phyloP scores from a whole-genome alignment of 2,888 invertebrate species.

The Tetragnatha montana region DNA sequence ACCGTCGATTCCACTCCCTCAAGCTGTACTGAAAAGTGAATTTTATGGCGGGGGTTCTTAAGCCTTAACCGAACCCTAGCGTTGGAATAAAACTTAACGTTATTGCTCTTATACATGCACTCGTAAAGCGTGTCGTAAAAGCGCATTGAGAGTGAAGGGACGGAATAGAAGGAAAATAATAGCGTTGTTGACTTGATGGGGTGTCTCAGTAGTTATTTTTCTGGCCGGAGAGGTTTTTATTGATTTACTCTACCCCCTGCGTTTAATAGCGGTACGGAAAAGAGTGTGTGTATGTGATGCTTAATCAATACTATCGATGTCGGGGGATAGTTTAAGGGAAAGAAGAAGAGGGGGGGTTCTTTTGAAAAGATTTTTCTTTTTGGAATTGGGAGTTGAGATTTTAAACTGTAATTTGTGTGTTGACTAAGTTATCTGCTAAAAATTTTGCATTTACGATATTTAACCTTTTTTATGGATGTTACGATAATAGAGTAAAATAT shows the following conservation, averaged over 20 bases:
- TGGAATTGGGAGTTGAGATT: too few relatives aligned
- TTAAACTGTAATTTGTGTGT: too few relatives aligned
- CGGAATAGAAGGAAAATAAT: background rate
- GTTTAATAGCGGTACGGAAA: background rate
- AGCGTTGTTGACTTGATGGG: conserved; percentile 11
- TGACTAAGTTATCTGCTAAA: too few relatives aligned
- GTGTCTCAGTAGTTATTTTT: conserved; percentile 21
- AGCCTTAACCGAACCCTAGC: conserved; percentile 26
- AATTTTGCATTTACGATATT: too few relatives aligned
- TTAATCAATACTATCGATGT: background rate
- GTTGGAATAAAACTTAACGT: conserved; percentile 31
- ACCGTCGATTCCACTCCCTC: background rate
- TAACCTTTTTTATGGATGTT: too few relatives aligned
- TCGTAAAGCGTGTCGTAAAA: conserved; percentile 42
- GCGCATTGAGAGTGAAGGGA: background rate
- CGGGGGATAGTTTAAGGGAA: background rate
- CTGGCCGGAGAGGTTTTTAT: background rate
- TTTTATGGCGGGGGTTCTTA: conserved; percentile 26
- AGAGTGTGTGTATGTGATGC: background rate
- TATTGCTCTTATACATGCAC: conserved; percentile 29
- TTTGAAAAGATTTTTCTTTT: too few relatives aligned
- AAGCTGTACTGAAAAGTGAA: conserved; percentile 13
- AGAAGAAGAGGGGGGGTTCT: background rate
- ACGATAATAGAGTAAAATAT: too few relatives aligned
- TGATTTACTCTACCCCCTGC: background rate